phyloP scores from a whole-genome alignment of 2,797 vertebrate species.

The Leuciscus waleckii region DNA sequence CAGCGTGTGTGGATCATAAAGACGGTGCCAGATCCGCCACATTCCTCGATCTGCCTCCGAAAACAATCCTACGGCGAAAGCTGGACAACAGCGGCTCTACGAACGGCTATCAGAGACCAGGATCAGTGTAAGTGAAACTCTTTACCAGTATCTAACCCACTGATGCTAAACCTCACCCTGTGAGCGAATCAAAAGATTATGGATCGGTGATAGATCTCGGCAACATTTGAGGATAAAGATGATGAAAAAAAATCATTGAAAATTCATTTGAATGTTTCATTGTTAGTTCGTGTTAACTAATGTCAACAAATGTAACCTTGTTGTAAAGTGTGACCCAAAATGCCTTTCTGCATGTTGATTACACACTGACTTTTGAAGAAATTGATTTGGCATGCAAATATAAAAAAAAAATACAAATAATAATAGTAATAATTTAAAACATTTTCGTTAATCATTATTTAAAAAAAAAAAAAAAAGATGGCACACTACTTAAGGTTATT shows the following conservation, averaged over 20 bases:
- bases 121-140: conserved; percentile 85
- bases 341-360: too few species aligned
- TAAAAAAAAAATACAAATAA: too few species aligned
- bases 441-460: too few species aligned
- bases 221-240: neutral
- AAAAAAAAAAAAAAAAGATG: too few species aligned
- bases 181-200: neutral
- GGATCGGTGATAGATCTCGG: neutral
- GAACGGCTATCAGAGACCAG: conserved; percentile 92
- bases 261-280: too few species aligned
- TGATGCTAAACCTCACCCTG: neutral
- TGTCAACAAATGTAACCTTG: too few species aligned
- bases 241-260: too few species aligned
- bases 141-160: neutral
- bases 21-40: conserved; percentile 74
- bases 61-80: conserved; percentile 79
- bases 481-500: neutral
- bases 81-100: conserved; percentile 80
- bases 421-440: too few species aligned
- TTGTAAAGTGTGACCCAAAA: too few species aligned
- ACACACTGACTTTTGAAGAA: too few species aligned
- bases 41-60: conserved; percentile 84
- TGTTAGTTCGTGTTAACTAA: too few species aligned
- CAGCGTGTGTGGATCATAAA: conserved; percentile 81
- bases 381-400: too few species aligned